These are phyloP conservation scores for Platycheirus rosarum DNA, from an alignment of 2,888 invertebrate species.

Conservation along the genomic window DNA sequence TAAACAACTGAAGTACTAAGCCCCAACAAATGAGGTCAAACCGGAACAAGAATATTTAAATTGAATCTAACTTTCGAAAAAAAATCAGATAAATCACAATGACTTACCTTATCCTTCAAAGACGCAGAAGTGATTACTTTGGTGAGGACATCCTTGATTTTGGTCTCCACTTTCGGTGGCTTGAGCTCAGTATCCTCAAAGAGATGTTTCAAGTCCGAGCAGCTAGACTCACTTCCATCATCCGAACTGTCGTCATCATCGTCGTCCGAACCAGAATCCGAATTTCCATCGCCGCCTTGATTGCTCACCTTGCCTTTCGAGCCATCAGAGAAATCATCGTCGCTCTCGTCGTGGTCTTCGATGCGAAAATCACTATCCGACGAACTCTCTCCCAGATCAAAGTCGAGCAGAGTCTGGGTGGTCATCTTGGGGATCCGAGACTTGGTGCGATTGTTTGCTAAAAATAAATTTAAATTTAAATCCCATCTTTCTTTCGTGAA, in stretches of 20 bases:
- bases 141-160: slow-evolving; percentile 68
- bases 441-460: slow-evolving; percentile 92
- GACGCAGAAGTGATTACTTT: slow-evolving; percentile 67
- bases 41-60: too few species aligned
- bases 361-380: slow-evolving; percentile 97
- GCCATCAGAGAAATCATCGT: slow-evolving; percentile 82
- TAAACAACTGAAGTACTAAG: too few species aligned
- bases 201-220: slow-evolving; percentile 77
- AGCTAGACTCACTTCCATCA: slow-evolving; percentile 69
- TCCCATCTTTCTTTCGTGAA: not conserved
- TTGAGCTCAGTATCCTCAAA: slow-evolving; percentile 75
- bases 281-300: slow-evolving; percentile 78
- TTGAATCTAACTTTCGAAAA: too few species aligned
- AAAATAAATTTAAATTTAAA: slow-evolving; percentile 21
- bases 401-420: slow-evolving; percentile 89
- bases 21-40: too few species aligned
- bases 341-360: slow-evolving; percentile 91
- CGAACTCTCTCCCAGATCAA: slow-evolving; percentile 94
- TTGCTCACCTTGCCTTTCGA: slow-evolving; percentile 86
- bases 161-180: slow-evolving; percentile 68
- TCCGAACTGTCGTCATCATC: slow-evolving; percentile 79
- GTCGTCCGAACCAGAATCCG: slow-evolving; percentile 74
- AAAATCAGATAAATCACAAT: too few species aligned
- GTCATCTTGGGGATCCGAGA: slow-evolving; percentile 86
- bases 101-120: slow-evolving; percentile 74